These are phyloP conservation scores for Caenorhabditis auriculariae DNA, from an alignment of 2,888 invertebrate genomes.

Conservation along the genomic window DNA sequence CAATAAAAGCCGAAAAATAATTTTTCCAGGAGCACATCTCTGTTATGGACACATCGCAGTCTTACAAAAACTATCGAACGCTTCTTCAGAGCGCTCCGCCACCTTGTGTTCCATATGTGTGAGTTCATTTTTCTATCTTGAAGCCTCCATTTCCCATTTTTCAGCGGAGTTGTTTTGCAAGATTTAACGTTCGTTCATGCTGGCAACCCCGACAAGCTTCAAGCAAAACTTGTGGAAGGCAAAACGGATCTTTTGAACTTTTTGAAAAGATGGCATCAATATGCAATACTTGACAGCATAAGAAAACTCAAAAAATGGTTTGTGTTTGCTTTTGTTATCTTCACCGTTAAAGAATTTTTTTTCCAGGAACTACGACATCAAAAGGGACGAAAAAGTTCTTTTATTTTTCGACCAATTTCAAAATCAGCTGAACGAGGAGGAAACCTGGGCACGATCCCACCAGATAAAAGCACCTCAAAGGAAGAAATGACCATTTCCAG, in stretches of 20 bases:
- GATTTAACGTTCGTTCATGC: conserved; percentile 98
- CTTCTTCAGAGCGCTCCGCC: conserved; percentile 91
- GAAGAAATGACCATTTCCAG: too few species aligned
- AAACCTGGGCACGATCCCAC: conserved; percentile 97
- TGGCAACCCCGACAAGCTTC: conserved; percentile 86
- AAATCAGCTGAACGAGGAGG: conserved; percentile 90
- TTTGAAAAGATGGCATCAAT: conserved; percentile 97
- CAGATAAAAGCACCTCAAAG: conserved; percentile 87
- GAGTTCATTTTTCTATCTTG: conserved; percentile 69
- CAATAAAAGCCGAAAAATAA: too few species aligned
- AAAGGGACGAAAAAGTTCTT: conserved; percentile 88
- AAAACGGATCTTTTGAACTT: conserved; percentile 77
- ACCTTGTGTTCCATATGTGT: conserved; percentile 99
- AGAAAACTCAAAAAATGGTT: conserved; percentile 94
- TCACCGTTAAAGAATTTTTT: conserved; percentile 2
- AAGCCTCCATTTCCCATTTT: conserved; percentile 23
- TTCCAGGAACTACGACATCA: conserved; percentile 83
- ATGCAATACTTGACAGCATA: conserved; percentile 96
- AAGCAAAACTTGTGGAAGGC: conserved; percentile 71
- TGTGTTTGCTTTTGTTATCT: conserved; percentile 2
- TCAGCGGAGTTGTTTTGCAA: conserved; percentile 91
- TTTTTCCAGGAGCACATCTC: conserved; percentile 76
- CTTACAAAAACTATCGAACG: conserved; percentile 92
- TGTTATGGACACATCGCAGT: conserved; percentile 94
- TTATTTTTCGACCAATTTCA: conserved; percentile 95